Base-by-base conservation (phyloP, 2,797 vertebrate species). In the Mareca penelope region DNA sequence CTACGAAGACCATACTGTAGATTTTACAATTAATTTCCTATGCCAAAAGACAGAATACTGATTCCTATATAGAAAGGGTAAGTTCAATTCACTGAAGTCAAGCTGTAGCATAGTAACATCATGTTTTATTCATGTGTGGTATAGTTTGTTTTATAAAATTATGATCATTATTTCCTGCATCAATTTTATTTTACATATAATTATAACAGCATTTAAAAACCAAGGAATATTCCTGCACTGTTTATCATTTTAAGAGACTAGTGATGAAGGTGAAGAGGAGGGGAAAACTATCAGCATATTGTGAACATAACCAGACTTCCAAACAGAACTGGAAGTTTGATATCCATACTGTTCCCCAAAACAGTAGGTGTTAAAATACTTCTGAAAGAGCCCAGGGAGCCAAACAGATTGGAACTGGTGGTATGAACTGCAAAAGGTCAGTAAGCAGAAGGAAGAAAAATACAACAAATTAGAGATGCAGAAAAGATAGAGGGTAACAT, bases 341-440 rank as follows among this genome's bases (percentile, higher is more conserved):
- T 59, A 90, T 44, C 53, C 44, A 92, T 48, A 93, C 3, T 0
- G 59, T 48, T 89, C 68, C 50, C 55, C 4, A 64, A 64, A 55
- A 5, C 48, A 73, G 72, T 23, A 67, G 79, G 77, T 88, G 60
- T 84, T 78, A 67, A 76, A 93, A 94, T 17, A 94, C 46, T 78
- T 93, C 80, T 85, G n/a, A 80, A 57, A 61, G 50, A 91, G 52
- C 24, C 44, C 67, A 68, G 68, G 78, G 80, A 95, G 60, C 50
- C 68, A 90, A 87, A 72, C 55, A 91, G 90, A 92, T 73, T 95
- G 77, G 81, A 95, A 57, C 22, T 78, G 57, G 48, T 72, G 65
- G 50, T 16, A 75, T 23, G 67, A 76, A 84, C 40, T 37, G 44
- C 44, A 59, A 53, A n/a, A 71, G 63, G n/a, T 90, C 55, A 37